Percentiles rank a stretch among this genome's conserved stretches.
phyloP scores from a whole-genome alignment of 2,113 vertebrate genomes.

The Oncorhynchus mykiss region DNA sequence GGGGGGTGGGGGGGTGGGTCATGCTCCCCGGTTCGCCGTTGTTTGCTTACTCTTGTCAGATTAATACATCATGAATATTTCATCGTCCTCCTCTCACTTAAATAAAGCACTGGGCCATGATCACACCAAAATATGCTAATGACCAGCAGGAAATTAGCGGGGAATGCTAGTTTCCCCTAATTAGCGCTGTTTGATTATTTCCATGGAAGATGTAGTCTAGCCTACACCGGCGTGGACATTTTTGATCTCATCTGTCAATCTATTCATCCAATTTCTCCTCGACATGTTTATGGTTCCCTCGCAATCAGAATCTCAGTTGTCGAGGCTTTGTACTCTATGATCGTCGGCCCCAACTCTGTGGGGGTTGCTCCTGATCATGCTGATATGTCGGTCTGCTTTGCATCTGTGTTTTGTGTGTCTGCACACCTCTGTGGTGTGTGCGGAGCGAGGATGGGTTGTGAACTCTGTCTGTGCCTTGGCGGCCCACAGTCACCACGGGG shows the following conservation, averaged over 20 bases:
- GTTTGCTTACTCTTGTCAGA: constrained; percentile 69
- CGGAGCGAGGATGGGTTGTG: too few species aligned
- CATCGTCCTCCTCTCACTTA: constrained; percentile 62
- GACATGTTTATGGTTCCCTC: not conserved
- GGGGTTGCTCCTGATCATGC: too few species aligned
- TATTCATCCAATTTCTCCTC: not conserved
- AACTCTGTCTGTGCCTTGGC: constrained; percentile 21
- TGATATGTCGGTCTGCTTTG: too few species aligned
- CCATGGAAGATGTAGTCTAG: too few species aligned
- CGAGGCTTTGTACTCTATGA: not conserved
- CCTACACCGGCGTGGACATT: constrained; percentile 25
- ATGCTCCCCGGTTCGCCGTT: constrained; percentile 48
- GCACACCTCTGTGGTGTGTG: too few species aligned
- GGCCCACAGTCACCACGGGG: constrained; percentile 68
- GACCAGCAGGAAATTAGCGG: constrained; percentile 65
- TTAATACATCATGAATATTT: constrained; percentile 78
- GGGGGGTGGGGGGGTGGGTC: constrained; percentile 33
- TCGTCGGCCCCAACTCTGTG: not conserved
- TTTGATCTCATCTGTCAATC: constrained; percentile 41
- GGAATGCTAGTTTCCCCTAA: constrained; percentile 61
- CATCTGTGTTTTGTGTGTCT: too few species aligned
- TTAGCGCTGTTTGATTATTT: constrained; percentile 64
- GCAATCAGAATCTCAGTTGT: not conserved
- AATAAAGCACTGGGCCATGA: constrained; percentile 61
- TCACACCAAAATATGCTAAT: constrained; percentile 67